Evolutionary conservation across 2,797 vertebrate species (phyloP).

Genomic region (Chromobotia macracanthus): DNA sequence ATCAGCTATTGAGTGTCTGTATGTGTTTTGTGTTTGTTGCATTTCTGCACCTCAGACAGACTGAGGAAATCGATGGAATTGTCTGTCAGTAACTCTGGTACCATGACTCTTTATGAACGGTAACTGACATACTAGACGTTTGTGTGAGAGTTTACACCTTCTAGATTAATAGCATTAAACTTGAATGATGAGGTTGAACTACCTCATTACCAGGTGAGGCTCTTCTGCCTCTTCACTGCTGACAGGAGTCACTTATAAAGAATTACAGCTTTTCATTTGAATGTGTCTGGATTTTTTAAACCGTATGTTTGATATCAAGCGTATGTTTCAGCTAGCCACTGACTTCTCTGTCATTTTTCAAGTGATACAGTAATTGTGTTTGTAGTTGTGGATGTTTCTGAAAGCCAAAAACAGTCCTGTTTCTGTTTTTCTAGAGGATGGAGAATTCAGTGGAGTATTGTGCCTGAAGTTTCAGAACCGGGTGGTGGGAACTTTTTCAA

Average conservation of each 20-base stretch:
- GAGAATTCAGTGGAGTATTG: constrained; percentile 99
- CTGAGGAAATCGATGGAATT: not conserved
- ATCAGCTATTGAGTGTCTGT: constrained; percentile 89
- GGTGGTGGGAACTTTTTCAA: constrained; percentile 77
- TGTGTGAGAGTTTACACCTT: not conserved
- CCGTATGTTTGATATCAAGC: not conserved
- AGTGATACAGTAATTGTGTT: not conserved
- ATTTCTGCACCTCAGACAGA: not conserved
- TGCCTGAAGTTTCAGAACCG: constrained; percentile 94
- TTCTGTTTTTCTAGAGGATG: constrained; percentile 83
- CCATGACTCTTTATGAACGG: no score
- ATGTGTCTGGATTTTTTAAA: not conserved
- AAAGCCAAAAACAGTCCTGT: not conserved
- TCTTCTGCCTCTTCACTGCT: not conserved
- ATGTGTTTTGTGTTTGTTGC: not conserved
- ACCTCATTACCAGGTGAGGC: constrained; percentile 96
- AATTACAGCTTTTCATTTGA: not conserved
- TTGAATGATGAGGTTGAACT: constrained; percentile 97
- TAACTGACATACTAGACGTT: no score
- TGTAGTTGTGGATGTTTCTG: not conserved
- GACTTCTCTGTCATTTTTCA: no score
- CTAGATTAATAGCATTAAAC: not conserved
- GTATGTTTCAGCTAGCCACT: not conserved
- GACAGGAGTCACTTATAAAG: not conserved
- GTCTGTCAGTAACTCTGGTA: no score